These are phyloP conservation scores for Potorous gilbertii DNA, from an alignment of 2,797 vertebrate species.

Conservation along the genomic window DNA sequence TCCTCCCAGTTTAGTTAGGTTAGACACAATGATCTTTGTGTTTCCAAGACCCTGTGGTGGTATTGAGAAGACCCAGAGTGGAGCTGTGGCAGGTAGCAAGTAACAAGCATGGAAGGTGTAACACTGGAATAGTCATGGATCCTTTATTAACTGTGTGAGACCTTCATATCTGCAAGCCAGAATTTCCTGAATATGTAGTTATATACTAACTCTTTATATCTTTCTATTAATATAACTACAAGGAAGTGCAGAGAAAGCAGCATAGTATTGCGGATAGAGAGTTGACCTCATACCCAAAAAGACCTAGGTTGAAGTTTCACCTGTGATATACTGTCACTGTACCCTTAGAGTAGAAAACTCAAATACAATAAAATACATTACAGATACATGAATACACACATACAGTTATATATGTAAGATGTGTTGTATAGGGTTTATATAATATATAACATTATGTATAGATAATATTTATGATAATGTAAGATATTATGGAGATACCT, in stretches of 20 bases:
- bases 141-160: not conserved
- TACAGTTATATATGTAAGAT: not conserved
- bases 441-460: not conserved
- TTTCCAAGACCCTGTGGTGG: too few relatives aligned
- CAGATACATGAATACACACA: not conserved
- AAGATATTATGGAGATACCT: not conserved
- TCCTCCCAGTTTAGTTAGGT: not conserved
- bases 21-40: not conserved
- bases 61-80: not conserved
- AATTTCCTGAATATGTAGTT: not conserved
- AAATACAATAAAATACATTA: not conserved
- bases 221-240: not conserved
- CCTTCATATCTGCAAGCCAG: not conserved
- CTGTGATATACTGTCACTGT: not conserved
- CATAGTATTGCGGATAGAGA: not conserved
- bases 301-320: not conserved
- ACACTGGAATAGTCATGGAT: not conserved
- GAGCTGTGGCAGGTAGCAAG: not conserved
- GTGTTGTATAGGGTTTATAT: not conserved
- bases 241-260: not conserved
- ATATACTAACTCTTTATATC: not conserved
- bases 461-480: not conserved
- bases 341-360: not conserved
- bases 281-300: not conserved
- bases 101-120: not conserved